These are phyloP conservation scores for Xestia c-nigrum DNA, from an alignment of 2,888 invertebrate genomes.

Conservation along the genomic window DNA sequence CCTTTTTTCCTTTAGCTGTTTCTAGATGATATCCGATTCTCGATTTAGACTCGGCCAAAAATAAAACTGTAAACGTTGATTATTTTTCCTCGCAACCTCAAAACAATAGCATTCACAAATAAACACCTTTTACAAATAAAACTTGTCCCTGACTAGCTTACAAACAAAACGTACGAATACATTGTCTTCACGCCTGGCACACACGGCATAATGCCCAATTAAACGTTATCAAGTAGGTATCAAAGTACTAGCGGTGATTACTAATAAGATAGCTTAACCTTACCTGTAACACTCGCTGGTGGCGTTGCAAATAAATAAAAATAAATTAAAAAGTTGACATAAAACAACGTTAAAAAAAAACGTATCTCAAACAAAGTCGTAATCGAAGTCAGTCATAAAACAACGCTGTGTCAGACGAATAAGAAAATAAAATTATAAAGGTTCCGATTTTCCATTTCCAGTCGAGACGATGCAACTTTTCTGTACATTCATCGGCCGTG, in stretches of 20 bases:
- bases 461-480: background rate
- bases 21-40: too few relatives aligned
- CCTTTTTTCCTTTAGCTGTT: too few relatives aligned
- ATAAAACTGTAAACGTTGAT: background rate
- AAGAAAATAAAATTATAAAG: background rate
- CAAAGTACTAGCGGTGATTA: constrained; percentile 54
- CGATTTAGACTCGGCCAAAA: background rate
- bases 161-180: constrained; percentile 9
- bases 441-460: background rate
- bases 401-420: background rate
- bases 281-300: constrained; percentile 73
- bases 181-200: constrained; percentile 59
- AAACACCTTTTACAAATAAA: constrained; percentile 34
- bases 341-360: background rate
- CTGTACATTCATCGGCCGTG: background rate
- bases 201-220: constrained; percentile 63
- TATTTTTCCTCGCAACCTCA: background rate
- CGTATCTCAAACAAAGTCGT: too few relatives aligned
- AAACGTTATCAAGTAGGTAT: constrained; percentile 38
- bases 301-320: constrained; percentile 56
- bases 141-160: constrained; percentile 44
- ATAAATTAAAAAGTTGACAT: background rate
- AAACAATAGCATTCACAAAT: constrained; percentile 37
- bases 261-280: constrained; percentile 63
- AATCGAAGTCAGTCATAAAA: background rate